Base-by-base conservation (phyloP, 1,140 invertebrate genomes). In the Dreissena rostriformis region DNA sequence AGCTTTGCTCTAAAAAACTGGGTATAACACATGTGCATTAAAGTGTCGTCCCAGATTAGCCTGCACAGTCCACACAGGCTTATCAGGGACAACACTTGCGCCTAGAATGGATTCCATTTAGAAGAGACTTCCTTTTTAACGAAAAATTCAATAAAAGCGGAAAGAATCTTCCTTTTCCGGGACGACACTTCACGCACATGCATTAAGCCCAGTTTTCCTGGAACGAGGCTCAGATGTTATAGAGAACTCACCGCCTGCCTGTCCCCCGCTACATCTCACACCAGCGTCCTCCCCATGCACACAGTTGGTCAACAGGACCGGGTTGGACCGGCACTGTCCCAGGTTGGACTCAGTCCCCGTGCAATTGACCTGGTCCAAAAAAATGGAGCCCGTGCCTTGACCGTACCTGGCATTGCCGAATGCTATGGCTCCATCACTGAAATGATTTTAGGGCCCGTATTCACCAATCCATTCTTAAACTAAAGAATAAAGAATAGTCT, bases 321-420 rank as follows among this genome's bases (percentile, higher is more conserved):
- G 80, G 39, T 87, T 92, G 68, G 84, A 71, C 0, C 77, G 67
- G 88, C 96, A 97, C 61, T 95, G 92, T 49, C 95, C 93, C 10
- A 97, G 88, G 68, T 93, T 94, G 0, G 94, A 94, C 91, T 97
- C 96, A 74, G 96, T 96, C 39, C 96, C 96, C 6, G 89, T 87
- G 86, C 96, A 97, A 83, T 94, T 94, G 0, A 97, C 95, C 78
- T 94, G 94, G 85, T 97, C 96, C 53, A 97, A 89, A 96, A 96
- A 96, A 88, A 97, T 96, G 0, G 95, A 95, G 5, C 96, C 96
- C 14, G 90, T 90, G 5, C 95, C 95, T 73, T 70, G 53, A 53
- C 93, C 94, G 49, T 89, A 88, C 0, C 88, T 87, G 22, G 85
- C 81, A 22, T 39, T 67, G 15, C 55, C 17, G 6, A 61, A 70